A percentile compares a stretch with the other conserved stretches of the same genome.
phyloP scores from a whole-genome alignment of 2,113 vertebrate species.

The Gadus macrocephalus region DNA sequence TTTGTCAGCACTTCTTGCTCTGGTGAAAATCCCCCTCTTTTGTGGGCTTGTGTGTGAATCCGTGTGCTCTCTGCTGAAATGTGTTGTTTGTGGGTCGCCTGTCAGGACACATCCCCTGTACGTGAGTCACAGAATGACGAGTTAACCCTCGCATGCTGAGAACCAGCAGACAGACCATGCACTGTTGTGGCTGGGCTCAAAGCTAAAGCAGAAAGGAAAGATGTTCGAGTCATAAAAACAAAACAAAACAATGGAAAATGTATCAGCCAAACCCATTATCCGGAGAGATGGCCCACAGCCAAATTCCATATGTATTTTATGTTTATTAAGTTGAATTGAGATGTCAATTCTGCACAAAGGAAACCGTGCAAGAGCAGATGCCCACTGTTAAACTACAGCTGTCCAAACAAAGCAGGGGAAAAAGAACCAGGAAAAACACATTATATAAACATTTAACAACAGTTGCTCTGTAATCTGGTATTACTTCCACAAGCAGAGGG shows the following conservation, averaged over 20 bases:
- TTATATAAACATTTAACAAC: slow-evolving; percentile 79
- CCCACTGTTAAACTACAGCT: slow-evolving; percentile 73
- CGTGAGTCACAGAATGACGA: slow-evolving; percentile 62
- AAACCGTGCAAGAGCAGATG: slow-evolving; percentile 62
- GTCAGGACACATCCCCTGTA: slow-evolving; percentile 68
- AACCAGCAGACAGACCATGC: slow-evolving; percentile 22
- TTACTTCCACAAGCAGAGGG: slow-evolving; percentile 74
- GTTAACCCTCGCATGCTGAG: slow-evolving; percentile 57
- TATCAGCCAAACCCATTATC: not conserved
- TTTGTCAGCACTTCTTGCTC: slow-evolving; percentile 60
- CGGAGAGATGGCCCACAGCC: slow-evolving; percentile 8
- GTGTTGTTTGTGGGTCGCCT: slow-evolving; percentile 56
- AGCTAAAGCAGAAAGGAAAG: slow-evolving; percentile 6
- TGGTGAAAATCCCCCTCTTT: slow-evolving; percentile 59
- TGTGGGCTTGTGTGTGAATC: slow-evolving; percentile 44
- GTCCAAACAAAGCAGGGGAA: slow-evolving; percentile 67
- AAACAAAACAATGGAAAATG: slow-evolving; percentile 12
- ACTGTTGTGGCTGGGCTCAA: slow-evolving; percentile 25
- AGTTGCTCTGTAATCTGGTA: slow-evolving; percentile 79
- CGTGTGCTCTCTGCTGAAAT: slow-evolving; percentile 41
- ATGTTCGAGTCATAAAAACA: not conserved
- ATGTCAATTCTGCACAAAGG: slow-evolving; percentile 65
- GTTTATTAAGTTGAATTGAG: slow-evolving; percentile 69
- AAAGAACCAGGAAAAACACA: slow-evolving; percentile 72
- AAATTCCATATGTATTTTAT: slow-evolving; percentile 53